Conservation (phyloP, 2,888 invertebrate species). For the Embidobia sp. region DNA sequence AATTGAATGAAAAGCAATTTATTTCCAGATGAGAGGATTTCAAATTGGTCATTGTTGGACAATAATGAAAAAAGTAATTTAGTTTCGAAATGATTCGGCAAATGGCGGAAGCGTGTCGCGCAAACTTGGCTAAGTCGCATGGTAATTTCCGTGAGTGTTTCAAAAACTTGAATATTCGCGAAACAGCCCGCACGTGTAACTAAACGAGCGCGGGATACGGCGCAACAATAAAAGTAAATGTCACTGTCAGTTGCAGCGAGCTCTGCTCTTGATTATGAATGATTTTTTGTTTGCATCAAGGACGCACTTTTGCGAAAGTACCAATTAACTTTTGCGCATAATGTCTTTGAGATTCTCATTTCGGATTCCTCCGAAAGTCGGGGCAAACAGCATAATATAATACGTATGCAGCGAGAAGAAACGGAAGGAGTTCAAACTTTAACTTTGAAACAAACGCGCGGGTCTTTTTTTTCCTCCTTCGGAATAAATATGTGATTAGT, state of each 20-base stretch:
- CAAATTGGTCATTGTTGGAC: no score
- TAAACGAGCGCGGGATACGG: slow-evolving; percentile 29
- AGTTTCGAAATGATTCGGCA: slow-evolving; percentile 15
- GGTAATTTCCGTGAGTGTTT: slow-evolving; percentile 31
- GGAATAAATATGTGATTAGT: slow-evolving; percentile 57
- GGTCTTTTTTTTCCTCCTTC: slow-evolving; percentile 9
- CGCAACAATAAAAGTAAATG: slow-evolving; percentile 52
- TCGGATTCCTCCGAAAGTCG: slow-evolving; percentile 24
- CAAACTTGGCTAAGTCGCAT: slow-evolving; percentile 32
- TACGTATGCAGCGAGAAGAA: slow-evolving; percentile 45
- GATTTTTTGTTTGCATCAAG: slow-evolving; percentile 47
- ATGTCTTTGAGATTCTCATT: slow-evolving; percentile 55
- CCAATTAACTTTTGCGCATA: slow-evolving; percentile 61
- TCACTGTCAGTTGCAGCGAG: slow-evolving; percentile 53
- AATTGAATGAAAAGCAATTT: no score
- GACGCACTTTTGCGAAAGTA: slow-evolving; percentile 47
- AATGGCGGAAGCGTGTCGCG: slow-evolving; percentile 32
- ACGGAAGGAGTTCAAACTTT: slow-evolving; percentile 46
- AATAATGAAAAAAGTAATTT: not conserved
- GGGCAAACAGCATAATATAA: slow-evolving; percentile 45
- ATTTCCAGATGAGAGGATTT: no score
- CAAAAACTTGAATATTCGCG: slow-evolving; percentile 23
- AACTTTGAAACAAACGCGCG: slow-evolving; percentile 52
- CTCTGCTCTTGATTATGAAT: slow-evolving; percentile 53
- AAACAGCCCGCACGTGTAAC: slow-evolving; percentile 29